Percentiles rank a stretch among this genome's conserved stretches.
phyloP scores from a whole-genome alignment of 2,888 invertebrate genomes.

The Heliconius cydno region DNA sequence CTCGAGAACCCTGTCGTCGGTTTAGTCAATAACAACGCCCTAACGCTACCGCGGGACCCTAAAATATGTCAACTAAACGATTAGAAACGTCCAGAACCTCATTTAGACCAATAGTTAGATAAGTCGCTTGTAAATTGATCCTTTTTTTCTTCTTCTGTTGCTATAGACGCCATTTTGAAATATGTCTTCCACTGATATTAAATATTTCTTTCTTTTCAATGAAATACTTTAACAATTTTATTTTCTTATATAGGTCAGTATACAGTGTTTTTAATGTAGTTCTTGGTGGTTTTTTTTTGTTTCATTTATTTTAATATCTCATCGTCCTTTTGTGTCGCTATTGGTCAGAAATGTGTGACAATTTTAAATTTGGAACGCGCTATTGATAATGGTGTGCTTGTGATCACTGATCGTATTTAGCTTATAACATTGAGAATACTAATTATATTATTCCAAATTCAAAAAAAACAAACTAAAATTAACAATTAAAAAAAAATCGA shows the following conservation, averaged over 20 bases:
- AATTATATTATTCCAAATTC: constrained; percentile 16
- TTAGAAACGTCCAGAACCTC: constrained; percentile 57
- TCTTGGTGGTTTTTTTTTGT: constrained; percentile 25
- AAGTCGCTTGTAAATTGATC: constrained; percentile 34
- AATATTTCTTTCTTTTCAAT: background rate
- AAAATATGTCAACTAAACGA: constrained; percentile 72
- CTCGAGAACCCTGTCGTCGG: constrained; percentile 80
- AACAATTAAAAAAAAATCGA: background rate
- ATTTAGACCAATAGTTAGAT: constrained; percentile 64
- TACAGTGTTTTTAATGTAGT: constrained; percentile 16
- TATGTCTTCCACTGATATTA: constrained; percentile 9
- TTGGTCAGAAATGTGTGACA: constrained; percentile 30
- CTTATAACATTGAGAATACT: background rate
- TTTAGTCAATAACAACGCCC: constrained; percentile 67
- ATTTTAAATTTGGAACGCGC: constrained; percentile 19
- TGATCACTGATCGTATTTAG: background rate
- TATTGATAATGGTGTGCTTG: background rate
- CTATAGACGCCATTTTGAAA: constrained; percentile 7
- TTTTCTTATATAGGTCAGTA: constrained; percentile 15
- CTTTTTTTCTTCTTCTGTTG: constrained; percentile 12
- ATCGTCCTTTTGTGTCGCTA: constrained; percentile 30
- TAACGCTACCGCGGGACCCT: constrained; percentile 65
- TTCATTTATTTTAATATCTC: constrained; percentile 30
- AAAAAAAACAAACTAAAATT: background rate
- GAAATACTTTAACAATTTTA: background rate